phyloP scores from a whole-genome alignment of 2,888 invertebrate species.

The Halictus quadricinctus region DNA sequence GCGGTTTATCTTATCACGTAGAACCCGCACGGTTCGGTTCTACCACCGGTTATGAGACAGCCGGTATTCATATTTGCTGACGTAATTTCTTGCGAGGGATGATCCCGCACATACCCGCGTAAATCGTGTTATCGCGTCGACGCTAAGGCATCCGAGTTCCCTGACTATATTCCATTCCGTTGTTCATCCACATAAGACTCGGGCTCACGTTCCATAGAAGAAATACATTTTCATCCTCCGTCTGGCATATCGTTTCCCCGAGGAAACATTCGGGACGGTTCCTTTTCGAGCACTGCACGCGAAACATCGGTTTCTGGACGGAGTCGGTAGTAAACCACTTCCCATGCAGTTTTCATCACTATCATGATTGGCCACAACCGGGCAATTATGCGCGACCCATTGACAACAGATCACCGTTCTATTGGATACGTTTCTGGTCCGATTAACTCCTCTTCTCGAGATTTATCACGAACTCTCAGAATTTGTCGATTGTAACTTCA shows the following conservation, averaged over 20 bases:
- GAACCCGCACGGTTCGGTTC: not conserved
- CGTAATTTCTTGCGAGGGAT: conserved; percentile 12
- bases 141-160: conserved; percentile 10
- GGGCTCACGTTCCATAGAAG: conserved; percentile 6
- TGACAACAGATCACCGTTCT: not conserved
- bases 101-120: conserved; percentile 18
- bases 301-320: not conserved
- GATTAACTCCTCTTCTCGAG: not conserved
- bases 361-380: not conserved
- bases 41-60: not conserved
- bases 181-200: conserved; percentile 19
- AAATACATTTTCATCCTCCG: conserved; percentile 20
- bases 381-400: not conserved
- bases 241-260: conserved; percentile 13
- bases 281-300: conserved; percentile 21
- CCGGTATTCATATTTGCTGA: not conserved
- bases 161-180: conserved; percentile 26
- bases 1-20: not conserved
- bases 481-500: not conserved
- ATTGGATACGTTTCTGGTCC: not conserved
- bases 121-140: conserved; percentile 36
- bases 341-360: not conserved
- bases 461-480: not conserved
- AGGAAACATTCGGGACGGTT: conserved; percentile 39
- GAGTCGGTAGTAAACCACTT: conserved; percentile 1